Evolutionary conservation across 2,797 vertebrate genomes (phyloP).

Genomic region (Novumbra hubbsi): DNA sequence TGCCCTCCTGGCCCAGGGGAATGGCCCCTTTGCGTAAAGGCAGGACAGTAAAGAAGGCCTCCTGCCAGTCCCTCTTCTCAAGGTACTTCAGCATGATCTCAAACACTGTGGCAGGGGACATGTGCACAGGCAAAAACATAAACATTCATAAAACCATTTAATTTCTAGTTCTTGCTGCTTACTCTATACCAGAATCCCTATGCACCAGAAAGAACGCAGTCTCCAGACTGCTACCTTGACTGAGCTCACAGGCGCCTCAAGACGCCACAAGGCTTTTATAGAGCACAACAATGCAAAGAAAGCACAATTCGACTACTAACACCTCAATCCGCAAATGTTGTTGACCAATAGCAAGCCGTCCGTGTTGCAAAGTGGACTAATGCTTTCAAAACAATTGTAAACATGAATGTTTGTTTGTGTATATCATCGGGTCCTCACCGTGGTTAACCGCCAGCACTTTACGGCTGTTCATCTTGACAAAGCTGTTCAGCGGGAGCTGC

Average conservation of each 20-base stretch:
- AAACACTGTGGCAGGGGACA: slow-evolving; percentile 82
- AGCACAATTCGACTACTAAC: too few relatives aligned
- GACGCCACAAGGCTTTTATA: too few relatives aligned
- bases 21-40: slow-evolving; percentile 93
- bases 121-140: neutral
- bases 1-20: slow-evolving; percentile 67
- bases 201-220: too few relatives aligned
- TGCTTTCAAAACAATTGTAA: neutral
- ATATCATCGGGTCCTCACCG: slow-evolving; percentile 69
- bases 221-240: too few relatives aligned
- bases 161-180: too few relatives aligned
- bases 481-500: slow-evolving; percentile 90
- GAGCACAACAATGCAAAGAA: too few relatives aligned
- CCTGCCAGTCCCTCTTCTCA: slow-evolving; percentile 89
- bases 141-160: neutral
- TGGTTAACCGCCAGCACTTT: slow-evolving; percentile 97
- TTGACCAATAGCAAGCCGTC: too few relatives aligned
- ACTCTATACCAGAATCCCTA: too few relatives aligned
- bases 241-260: too few relatives aligned
- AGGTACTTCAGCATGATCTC: slow-evolving; percentile 93
- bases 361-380: too few relatives aligned
- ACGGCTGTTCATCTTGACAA: slow-evolving; percentile 97
- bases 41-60: slow-evolving; percentile 93
- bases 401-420: neutral
- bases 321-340: too few relatives aligned